Evolutionary conservation across 2,113 vertebrate species (phyloP).

Genomic region (Accipiter cooperii): DNA sequence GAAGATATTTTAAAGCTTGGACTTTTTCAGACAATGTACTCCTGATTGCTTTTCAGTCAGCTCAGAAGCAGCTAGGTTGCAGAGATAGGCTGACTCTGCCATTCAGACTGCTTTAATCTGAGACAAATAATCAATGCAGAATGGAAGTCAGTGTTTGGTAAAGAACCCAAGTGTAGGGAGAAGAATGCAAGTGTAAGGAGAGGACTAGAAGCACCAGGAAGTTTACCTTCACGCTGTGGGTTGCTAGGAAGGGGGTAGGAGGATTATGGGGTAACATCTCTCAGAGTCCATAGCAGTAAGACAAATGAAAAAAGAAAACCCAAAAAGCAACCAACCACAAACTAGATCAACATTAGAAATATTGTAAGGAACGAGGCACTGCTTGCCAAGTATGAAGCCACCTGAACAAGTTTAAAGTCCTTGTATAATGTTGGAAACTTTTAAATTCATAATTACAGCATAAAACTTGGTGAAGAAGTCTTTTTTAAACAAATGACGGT

Average conservation of each 20-base stretch:
- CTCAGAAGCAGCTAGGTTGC: constrained; percentile 20
- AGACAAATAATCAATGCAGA: background rate
- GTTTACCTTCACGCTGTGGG: background rate
- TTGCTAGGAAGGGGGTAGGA: background rate
- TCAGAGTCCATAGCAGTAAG: background rate
- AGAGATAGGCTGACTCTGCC: constrained; percentile 8
- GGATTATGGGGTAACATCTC: background rate
- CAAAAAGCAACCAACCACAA: background rate
- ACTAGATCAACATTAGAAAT: background rate
- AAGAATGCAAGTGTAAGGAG: background rate
- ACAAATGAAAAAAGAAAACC: background rate
- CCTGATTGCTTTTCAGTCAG: constrained; percentile 49
- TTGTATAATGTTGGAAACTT: background rate
- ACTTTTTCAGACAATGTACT: constrained; percentile 18
- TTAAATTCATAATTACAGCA: background rate
- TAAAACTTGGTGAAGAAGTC: background rate
- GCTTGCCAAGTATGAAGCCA: background rate
- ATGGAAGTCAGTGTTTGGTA: background rate
- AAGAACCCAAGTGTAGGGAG: background rate
- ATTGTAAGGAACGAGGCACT: background rate
- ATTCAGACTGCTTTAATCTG: background rate
- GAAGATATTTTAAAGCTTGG: constrained; percentile 35
- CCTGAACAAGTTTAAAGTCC: background rate
- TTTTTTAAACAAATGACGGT: background rate
- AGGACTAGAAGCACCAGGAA: background rate